These are phyloP conservation scores for Tetranychus truncatus DNA, from an alignment of 2,888 invertebrate species.

Conservation along the genomic window DNA sequence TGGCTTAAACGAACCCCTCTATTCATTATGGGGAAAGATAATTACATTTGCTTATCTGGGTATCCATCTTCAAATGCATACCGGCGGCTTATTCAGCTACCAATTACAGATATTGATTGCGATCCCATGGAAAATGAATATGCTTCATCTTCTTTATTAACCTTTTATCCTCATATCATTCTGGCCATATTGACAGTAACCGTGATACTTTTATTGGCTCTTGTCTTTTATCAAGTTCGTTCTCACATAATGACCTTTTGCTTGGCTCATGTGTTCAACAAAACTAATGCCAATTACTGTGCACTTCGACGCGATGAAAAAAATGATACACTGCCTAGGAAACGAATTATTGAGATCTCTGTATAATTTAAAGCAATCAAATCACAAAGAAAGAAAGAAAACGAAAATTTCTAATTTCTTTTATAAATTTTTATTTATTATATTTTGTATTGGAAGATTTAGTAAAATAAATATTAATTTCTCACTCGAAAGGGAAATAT, in stretches of 20 bases:
- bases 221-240: neutral
- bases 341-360: neutral
- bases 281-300: neutral
- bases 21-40: constrained; percentile 41
- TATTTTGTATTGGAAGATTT: too few relatives aligned
- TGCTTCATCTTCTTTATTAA: neutral
- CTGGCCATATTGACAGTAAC: neutral
- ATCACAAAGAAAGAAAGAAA: too few relatives aligned
- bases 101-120: constrained; percentile 28
- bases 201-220: neutral
- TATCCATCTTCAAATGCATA: constrained; percentile 30
- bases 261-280: neutral
- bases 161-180: neutral
- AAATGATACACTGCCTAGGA: neutral
- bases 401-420: too few relatives aligned
- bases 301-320: neutral
- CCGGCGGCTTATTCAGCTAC: constrained; percentile 25
- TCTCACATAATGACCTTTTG: neutral
- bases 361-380: neutral
- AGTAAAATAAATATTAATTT: too few relatives aligned
- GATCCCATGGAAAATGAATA: neutral
- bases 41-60: constrained; percentile 38
- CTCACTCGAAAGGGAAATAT: too few relatives aligned
- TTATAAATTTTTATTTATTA: too few relatives aligned
- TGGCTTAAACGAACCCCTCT: constrained; percentile 48